Evolutionary conservation across 30 jellyfish, hydroid and myxozoan genomes (phyloP).

Genomic region (Aurelia aurita complex sp. Pacific): DNA sequence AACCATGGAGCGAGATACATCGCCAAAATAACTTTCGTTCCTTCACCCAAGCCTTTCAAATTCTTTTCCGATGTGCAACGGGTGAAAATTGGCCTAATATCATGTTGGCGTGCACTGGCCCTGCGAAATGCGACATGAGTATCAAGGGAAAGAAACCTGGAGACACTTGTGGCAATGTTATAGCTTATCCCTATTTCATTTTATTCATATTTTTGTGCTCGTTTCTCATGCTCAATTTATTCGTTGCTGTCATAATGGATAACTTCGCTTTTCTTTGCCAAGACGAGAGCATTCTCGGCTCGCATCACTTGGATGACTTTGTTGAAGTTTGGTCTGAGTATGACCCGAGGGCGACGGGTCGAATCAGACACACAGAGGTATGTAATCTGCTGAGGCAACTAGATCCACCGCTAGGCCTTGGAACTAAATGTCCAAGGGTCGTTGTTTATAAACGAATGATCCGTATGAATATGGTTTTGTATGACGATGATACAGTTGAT

Average conservation of each 20-base stretch:
- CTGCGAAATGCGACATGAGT: slow-evolving; percentile 69
- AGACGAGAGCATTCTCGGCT: slow-evolving; percentile 63
- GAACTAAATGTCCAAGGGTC: slow-evolving; percentile 68
- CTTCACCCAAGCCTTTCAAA: slow-evolving; percentile 71
- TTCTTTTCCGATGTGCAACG: slow-evolving; percentile 79
- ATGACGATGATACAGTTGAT: slow-evolving; percentile 77
- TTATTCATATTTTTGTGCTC: slow-evolving; percentile 40
- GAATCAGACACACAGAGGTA: slow-evolving; percentile 65
- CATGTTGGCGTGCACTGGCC: slow-evolving; percentile 74
- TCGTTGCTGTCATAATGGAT: slow-evolving; percentile 73
- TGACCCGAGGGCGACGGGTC: slow-evolving; percentile 78
- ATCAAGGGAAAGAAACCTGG: slow-evolving; percentile 40
- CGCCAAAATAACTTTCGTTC: slow-evolving; percentile 79
- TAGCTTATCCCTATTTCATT: slow-evolving; percentile 62
- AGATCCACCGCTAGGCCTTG: slow-evolving; percentile 70
- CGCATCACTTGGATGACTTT: slow-evolving; percentile 65
- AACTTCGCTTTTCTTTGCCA: slow-evolving; percentile 58
- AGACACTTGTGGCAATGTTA: slow-evolving; percentile 69
- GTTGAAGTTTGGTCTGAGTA: slow-evolving; percentile 60
- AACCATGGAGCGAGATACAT: slow-evolving; percentile 78
- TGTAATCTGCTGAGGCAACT: slow-evolving; percentile 58
- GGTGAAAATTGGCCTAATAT: slow-evolving; percentile 90
- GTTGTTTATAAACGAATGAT: slow-evolving; percentile 74
- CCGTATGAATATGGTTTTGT: slow-evolving; percentile 86
- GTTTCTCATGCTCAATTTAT: slow-evolving; percentile 61